A percentile compares a stretch with the other conserved stretches of the same genome.
Conservation (phyloP, 2,113 vertebrate genomes). For the Trematocara macrostoma region DNA sequence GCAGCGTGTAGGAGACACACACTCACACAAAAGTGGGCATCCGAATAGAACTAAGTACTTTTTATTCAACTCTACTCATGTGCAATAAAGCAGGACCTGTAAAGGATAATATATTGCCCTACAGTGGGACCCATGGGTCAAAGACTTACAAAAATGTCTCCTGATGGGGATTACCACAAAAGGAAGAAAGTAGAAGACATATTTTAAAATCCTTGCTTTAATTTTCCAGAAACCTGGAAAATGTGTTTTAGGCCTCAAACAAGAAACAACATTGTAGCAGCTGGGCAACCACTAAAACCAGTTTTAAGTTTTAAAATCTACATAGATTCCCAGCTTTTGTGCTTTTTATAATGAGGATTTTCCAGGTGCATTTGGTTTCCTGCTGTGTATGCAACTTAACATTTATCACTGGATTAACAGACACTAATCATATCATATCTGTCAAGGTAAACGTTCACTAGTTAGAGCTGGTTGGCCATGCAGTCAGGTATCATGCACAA, state of each 20-base stretch:
- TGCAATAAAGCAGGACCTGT: background rate
- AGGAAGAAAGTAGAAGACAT: background rate
- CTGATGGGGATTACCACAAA: background rate
- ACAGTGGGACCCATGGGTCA: background rate
- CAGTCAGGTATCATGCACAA: background rate
- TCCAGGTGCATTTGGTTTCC: background rate
- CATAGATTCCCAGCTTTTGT: rapidly evolving
- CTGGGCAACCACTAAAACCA: background rate
- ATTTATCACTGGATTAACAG: background rate
- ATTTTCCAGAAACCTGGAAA: background rate
- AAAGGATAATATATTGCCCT: background rate
- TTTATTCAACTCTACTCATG: background rate
- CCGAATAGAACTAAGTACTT: background rate
- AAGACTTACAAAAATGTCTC: background rate
- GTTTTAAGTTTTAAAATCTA: background rate
- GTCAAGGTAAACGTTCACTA: rapidly evolving
- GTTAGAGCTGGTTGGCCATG: background rate
- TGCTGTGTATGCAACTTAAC: background rate
- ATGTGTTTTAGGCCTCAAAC: background rate
- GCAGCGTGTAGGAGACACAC: conserved; percentile 5
- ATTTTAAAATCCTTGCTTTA: background rate
- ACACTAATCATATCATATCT: rapidly evolving
- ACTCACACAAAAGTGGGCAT: background rate
- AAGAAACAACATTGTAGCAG: background rate
- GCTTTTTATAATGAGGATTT: background rate